These are phyloP conservation scores for Strigamia transsilvanica DNA, from an alignment of 2,888 invertebrate genomes.

Conservation along the genomic window DNA sequence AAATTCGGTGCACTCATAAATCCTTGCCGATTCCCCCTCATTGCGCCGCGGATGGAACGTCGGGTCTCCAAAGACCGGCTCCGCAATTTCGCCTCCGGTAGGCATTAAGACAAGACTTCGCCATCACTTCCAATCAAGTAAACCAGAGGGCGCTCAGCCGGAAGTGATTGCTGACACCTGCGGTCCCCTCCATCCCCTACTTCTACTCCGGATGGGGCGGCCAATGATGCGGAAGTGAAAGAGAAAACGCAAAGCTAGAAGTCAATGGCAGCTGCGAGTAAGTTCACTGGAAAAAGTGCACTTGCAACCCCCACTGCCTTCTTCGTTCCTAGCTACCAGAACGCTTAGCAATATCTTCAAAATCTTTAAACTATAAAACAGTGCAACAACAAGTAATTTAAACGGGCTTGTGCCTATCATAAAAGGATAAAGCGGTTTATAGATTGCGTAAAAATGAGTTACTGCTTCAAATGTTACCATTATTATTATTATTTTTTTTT, in stretches of 20 bases:
- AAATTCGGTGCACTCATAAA: slow-evolving; percentile 30
- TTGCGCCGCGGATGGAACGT: slow-evolving; percentile 36
- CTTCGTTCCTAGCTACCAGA: background rate
- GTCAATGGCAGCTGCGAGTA: slow-evolving; percentile 43
- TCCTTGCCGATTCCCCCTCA: slow-evolving; percentile 49
- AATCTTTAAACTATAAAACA: background rate
- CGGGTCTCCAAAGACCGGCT: slow-evolving; percentile 43
- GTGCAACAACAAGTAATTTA: slow-evolving; percentile 20
- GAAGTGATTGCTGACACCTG: slow-evolving; percentile 49
- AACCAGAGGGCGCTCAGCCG: slow-evolving; percentile 45
- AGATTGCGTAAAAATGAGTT: background rate
- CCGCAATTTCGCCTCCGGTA: slow-evolving; percentile 49
- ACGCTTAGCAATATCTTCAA: background rate
- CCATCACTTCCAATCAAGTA: slow-evolving; percentile 49
- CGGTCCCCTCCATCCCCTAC: slow-evolving; percentile 40
- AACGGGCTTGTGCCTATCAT: background rate
- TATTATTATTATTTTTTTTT: background rate
- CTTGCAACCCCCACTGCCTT: slow-evolving; percentile 9
- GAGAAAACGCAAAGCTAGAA: slow-evolving; percentile 48
- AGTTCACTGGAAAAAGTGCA: slow-evolving; percentile 43
- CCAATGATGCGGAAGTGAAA: slow-evolving; percentile 49
- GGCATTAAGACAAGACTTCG: slow-evolving; percentile 47
- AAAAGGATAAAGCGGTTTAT: background rate
- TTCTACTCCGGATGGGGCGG: slow-evolving; percentile 41
- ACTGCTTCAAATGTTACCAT: background rate